Percentiles rank a stretch among this genome's conserved stretches.
Evolutionary conservation across 2,888 invertebrate species (phyloP).

Genomic region (Trissonchulus latispiculum): DNA sequence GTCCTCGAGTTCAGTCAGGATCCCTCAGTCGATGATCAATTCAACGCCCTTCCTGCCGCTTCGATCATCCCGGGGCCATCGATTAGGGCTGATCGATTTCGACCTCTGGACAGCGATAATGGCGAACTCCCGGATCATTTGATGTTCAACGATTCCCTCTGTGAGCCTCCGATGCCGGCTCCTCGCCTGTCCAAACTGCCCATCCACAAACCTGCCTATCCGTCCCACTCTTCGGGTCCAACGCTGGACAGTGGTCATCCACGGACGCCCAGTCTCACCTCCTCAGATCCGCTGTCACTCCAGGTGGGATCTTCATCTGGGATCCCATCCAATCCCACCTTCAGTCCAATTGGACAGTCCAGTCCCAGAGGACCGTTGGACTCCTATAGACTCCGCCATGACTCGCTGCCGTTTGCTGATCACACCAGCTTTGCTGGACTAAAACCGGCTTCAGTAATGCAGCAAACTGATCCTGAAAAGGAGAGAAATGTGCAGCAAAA

Average conservation of each 20-base stretch:
- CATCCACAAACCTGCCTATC: neutral
- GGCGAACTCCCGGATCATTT: neutral
- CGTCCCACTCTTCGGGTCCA: neutral
- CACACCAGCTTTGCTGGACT: too few relatives aligned
- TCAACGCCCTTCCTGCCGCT: neutral
- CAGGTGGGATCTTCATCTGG: too few relatives aligned
- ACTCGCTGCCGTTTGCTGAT: too few relatives aligned
- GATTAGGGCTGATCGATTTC: neutral
- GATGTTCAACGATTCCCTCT: neutral
- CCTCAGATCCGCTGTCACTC: too few relatives aligned
- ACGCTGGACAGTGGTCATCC: neutral
- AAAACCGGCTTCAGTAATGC: too few relatives aligned
- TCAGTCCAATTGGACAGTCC: too few relatives aligned
- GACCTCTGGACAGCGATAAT: neutral
- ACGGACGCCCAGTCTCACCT: neutral
- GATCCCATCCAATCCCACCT: too few relatives aligned
- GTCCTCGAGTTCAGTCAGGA: neutral
- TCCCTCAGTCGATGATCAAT: neutral
- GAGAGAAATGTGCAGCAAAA: too few relatives aligned
- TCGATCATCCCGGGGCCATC: too few relatives aligned
- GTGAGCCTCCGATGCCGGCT: neutral
- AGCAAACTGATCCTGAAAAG: too few relatives aligned
- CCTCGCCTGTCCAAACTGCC: neutral
- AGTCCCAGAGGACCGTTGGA: too few relatives aligned
- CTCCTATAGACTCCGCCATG: too few relatives aligned